These are phyloP conservation scores for Hestina assimilis DNA, from an alignment of 1,140 invertebrate genomes.

Conservation along the genomic window DNA sequence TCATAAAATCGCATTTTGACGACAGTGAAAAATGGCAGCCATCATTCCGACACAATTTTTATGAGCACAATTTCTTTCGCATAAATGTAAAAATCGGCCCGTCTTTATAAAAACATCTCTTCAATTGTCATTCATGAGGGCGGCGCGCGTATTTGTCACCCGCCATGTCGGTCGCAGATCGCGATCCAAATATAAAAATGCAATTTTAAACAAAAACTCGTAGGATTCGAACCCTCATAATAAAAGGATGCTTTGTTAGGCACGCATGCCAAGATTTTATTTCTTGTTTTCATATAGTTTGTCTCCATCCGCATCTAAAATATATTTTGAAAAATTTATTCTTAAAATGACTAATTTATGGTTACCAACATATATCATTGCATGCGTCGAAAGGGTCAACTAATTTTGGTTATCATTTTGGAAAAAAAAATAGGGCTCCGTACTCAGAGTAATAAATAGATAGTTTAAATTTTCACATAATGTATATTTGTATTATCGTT, in stretches of 20 bases:
- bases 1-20: constrained; percentile 60
- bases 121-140: constrained; percentile 77
- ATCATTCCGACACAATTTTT: constrained; percentile 75
- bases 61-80: constrained; percentile 73
- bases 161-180: constrained; percentile 57
- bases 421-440: too few relatives aligned
- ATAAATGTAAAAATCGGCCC: constrained; percentile 71
- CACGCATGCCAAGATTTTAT: constrained; percentile 21
- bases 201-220: constrained; percentile 74
- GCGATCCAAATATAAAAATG: constrained; percentile 76
- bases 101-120: constrained; percentile 77
- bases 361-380: too few relatives aligned
- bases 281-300: constrained; percentile 8
- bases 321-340: too few relatives aligned
- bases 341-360: too few relatives aligned
- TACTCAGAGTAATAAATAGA: too few relatives aligned
- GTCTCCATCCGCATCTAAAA: background rate
- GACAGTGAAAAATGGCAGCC: constrained; percentile 73
- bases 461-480: too few relatives aligned
- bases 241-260: constrained; percentile 19
- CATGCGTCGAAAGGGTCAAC: too few relatives aligned
- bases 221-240: constrained; percentile 56
- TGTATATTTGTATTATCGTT: too few relatives aligned
- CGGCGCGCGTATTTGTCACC: constrained; percentile 73
- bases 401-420: too few relatives aligned